phyloP scores from a whole-genome alignment of 2,113 vertebrate species.

The Pagrus major region DNA sequence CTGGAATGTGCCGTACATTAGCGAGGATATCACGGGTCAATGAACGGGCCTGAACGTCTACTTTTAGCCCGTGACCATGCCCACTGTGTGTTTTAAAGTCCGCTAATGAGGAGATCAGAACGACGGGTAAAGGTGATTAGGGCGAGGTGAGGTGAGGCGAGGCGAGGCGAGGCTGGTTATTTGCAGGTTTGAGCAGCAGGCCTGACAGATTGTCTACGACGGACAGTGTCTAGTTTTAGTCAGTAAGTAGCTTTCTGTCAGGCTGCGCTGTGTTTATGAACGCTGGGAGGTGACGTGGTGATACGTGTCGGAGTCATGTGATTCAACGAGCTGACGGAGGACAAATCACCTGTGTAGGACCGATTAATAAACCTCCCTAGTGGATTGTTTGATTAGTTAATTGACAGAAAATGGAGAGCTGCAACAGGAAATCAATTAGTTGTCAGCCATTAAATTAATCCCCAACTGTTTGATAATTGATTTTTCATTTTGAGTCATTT shows the following conservation, averaged over 20 bases:
- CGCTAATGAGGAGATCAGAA: constrained; percentile 28
- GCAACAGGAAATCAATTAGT: too few species aligned
- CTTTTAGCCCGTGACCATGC: not conserved
- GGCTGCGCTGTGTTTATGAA: not conserved
- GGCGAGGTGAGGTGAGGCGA: too few species aligned
- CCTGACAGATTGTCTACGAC: constrained; percentile 15
- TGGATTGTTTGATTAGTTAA: too few species aligned
- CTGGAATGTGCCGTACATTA: not conserved
- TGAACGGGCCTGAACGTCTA: not conserved
- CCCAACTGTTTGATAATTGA: too few species aligned
- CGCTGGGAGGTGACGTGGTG: not conserved
- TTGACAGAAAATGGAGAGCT: too few species aligned
- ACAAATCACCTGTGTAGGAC: too few species aligned
- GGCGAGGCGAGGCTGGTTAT: constrained; percentile 23
- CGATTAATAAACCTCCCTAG: too few species aligned
- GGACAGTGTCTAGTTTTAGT: constrained; percentile 27
- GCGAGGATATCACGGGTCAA: constrained; percentile 5
- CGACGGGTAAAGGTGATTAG: constrained; percentile 51
- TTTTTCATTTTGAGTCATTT: too few species aligned
- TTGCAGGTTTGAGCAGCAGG: constrained; percentile 17
- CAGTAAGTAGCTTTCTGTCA: constrained; percentile 45
- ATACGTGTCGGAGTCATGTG: not conserved
- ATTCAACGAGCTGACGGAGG: too few species aligned
- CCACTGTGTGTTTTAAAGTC: constrained; percentile 20
- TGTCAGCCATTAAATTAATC: too few species aligned